phyloP scores from a whole-genome alignment of 2,113 vertebrate genomes.

The Suricata suricatta region DNA sequence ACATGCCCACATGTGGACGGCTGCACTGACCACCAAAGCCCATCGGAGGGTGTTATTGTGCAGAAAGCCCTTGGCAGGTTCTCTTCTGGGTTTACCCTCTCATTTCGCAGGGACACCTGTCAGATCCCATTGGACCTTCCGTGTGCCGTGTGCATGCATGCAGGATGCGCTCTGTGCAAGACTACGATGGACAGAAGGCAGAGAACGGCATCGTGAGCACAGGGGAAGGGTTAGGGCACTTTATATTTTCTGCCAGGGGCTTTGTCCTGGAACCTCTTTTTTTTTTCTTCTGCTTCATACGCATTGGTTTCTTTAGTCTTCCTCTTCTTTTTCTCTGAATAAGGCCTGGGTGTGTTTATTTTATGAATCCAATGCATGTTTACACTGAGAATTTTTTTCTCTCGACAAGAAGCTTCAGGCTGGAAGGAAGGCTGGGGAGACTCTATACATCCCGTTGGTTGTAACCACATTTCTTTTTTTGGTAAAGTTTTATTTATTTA shows the following conservation, averaged over 20 bases:
- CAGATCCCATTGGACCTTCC: background rate
- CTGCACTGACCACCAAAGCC: background rate
- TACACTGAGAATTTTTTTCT: background rate
- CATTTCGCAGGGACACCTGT: background rate
- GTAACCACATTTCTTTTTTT: too few species aligned
- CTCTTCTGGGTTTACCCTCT: background rate
- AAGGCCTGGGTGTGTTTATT: background rate
- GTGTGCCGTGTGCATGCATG: accelerated
- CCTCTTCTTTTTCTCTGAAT: background rate
- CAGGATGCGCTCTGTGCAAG: background rate
- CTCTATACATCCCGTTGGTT: background rate
- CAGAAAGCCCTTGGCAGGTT: background rate
- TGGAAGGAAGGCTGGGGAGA: background rate
- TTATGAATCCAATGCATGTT: background rate
- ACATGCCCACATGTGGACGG: background rate
- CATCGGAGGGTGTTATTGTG: accelerated
- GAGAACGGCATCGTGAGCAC: accelerated
- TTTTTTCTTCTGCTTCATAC: too few species aligned
- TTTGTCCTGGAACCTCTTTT: background rate
- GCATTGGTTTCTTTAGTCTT: too few species aligned
- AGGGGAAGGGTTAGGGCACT: background rate
- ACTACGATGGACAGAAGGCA: background rate
- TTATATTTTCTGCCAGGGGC: background rate
- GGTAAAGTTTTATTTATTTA: too few species aligned
- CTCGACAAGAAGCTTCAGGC: background rate